Evolutionary conservation across 30 jellyfish, hydroid and myxozoan genomes (phyloP), one percentile per base, ranked within the genome.

Genomic region (Phacellophora camtschatica): DNA sequence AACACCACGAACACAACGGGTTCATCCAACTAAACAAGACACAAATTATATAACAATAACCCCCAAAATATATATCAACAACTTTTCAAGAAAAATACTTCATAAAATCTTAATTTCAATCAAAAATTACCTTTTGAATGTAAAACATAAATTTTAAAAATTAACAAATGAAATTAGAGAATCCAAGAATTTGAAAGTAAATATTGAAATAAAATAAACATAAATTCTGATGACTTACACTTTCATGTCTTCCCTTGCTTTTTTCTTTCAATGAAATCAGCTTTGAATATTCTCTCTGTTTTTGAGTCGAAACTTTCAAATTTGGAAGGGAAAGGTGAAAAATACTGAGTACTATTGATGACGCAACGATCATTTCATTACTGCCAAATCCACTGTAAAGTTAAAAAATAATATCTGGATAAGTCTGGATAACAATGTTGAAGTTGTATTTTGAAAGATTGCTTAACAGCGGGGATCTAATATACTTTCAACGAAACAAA

Each of bases 321-420:
- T 64, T 77, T n/a, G 98, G 90, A 1, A 92, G 88, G 4, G 95
- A 90, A 16, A 84, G 82, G 59, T 84, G 96, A 71, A 92, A 85
- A 30, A 90, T 28, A 33, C 89, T 77, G 55, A 90, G 32, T 29
- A 90, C 41, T 90, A 90, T 9, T 9, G 77, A 90, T 19, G 75
- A 59, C 0, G 95, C 94, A 15, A 83, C 51, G 49, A 62, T 33
- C 8, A 36, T n/a, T 25, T 81, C 85, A 39, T 81, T 92, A 27
- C 33, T 64, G 19, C 74, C 46, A 34, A 58, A 64, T 20, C 83
- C 73, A 63, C 97, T 89, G 61, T 6, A 56, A 45, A 35, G 29
- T 5, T 20, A 23, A 56, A 31, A 72, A 51, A 19, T 8, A 28
- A 23, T 37, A 13, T 34, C 22, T 35, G 25, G 23, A 28, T 39